Evolutionary conservation across 1,140 invertebrate genomes (phyloP).

Genomic region (Mamestra configurata): DNA sequence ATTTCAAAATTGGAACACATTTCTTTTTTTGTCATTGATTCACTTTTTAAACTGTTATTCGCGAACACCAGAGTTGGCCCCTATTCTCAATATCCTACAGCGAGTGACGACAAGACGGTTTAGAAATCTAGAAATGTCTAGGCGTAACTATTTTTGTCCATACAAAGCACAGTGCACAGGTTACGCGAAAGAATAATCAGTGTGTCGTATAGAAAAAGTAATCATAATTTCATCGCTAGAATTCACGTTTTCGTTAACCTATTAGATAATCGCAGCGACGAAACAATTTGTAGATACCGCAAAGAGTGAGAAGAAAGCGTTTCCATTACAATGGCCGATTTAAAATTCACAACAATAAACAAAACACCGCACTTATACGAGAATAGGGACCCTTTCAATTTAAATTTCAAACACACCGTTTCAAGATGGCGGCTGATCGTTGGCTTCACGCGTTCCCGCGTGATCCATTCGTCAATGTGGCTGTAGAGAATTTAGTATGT

Average conservation of each 20-base stretch:
- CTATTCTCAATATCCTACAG: slow-evolving; percentile 17
- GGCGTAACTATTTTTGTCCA: not conserved
- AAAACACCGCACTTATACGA: slow-evolving; percentile 37
- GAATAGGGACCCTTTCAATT: slow-evolving; percentile 54
- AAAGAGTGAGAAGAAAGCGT: slow-evolving; percentile 10
- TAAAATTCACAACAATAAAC: slow-evolving; percentile 24
- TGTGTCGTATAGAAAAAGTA: not conserved
- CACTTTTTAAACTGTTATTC: slow-evolving; percentile 17
- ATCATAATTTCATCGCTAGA: not conserved
- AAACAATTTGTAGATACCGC: not conserved
- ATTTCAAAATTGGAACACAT: slow-evolving; percentile 37
- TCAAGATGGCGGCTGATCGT: slow-evolving; percentile 73
- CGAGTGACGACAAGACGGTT: not conserved
- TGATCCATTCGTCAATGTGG: slow-evolving; percentile 82
- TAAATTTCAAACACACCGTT: slow-evolving; percentile 63
- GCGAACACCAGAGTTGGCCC: slow-evolving; percentile 6
- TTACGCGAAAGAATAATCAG: not conserved
- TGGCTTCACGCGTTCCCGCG: slow-evolving; percentile 72
- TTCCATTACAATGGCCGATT: slow-evolving; percentile 20
- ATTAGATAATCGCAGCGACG: not conserved
- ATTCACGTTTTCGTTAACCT: not conserved
- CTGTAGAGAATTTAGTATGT: slow-evolving; percentile 83
- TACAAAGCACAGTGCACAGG: not conserved
- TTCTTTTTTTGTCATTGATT: slow-evolving; percentile 32
- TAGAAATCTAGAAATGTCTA: not conserved